Percentiles rank a stretch among this genome's conserved stretches.
These are phyloP conservation scores for Calameuta filiformis DNA, from an alignment of 2,888 invertebrate genomes.

Conservation along the genomic window DNA sequence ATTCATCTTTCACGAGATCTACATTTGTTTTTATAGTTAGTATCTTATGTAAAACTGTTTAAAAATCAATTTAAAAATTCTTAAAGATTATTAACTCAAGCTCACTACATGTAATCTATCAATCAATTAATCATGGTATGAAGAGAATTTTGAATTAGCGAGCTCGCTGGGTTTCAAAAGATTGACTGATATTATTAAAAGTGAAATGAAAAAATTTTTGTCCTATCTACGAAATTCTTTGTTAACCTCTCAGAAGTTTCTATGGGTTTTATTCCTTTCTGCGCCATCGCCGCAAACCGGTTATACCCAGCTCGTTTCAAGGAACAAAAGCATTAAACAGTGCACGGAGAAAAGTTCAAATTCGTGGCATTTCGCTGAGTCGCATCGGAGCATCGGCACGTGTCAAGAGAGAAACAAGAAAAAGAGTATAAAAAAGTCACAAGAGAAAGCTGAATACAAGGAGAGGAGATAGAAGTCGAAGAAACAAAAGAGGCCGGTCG, in stretches of 20 bases:
- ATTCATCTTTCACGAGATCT: not conserved
- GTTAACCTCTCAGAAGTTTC: not conserved
- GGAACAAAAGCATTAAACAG: not conserved
- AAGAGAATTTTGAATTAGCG: not conserved
- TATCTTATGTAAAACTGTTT: not conserved
- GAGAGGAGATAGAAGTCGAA: conserved; percentile 21
- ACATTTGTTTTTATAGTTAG: not conserved
- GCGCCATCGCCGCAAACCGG: not conserved
- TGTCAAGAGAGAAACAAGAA: conserved; percentile 43
- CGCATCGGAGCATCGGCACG: conserved; percentile 48
- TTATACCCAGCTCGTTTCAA: not conserved
- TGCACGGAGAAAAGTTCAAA: not conserved
- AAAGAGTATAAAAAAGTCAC: not conserved
- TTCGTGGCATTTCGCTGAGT: conserved; percentile 33
- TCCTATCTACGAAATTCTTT: not conserved
- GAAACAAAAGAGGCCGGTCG: not conserved
- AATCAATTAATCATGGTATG: not conserved
- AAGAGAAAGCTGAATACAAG: conserved; percentile 35
- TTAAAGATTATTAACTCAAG: not conserved
- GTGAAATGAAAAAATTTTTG: not conserved
- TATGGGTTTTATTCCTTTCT: not conserved
- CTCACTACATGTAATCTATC: not conserved
- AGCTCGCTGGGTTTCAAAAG: not conserved
- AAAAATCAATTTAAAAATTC: not conserved
- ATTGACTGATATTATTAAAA: not conserved